Conservation (phyloP, 2,888 invertebrate genomes). For the Hecatera dysodea region DNA sequence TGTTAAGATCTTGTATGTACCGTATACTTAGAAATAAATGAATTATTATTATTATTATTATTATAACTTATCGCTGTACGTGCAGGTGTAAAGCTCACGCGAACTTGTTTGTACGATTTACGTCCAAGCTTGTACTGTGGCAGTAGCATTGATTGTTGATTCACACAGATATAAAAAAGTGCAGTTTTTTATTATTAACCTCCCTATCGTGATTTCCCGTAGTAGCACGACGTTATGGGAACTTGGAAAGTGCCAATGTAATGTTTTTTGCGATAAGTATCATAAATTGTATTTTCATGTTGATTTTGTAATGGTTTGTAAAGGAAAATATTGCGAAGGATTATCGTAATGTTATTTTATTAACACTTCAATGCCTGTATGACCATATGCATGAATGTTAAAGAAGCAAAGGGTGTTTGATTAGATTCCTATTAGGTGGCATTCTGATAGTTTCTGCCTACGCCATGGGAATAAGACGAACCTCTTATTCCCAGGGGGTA, state of each 20-base stretch:
- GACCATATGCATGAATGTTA: too few species aligned
- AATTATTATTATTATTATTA: too few species aligned
- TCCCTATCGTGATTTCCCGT: not conserved
- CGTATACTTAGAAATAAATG: too few species aligned
- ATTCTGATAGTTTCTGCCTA: too few species aligned
- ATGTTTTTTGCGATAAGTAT: not conserved
- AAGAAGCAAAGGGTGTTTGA: too few species aligned
- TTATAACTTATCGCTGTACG: constrained; percentile 41
- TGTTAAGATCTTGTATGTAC: too few species aligned
- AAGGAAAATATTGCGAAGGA: not conserved
- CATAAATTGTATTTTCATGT: too few species aligned
- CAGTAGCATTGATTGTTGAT: constrained; percentile 20
- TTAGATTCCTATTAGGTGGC: too few species aligned
- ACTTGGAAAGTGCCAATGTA: not conserved
- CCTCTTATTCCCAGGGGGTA: too few species aligned
- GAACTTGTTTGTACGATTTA: constrained; percentile 47
- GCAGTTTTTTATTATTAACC: not conserved
- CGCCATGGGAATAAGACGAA: too few species aligned
- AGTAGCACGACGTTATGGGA: not conserved
- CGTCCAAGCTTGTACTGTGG: constrained; percentile 10
- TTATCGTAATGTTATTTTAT: too few species aligned
- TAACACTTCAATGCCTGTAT: too few species aligned
- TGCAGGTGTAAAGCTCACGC: constrained; percentile 43
- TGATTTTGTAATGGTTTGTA: not conserved
- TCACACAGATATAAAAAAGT: constrained; percentile 22